Evolutionary conservation across 2,888 invertebrate species (phyloP), one percentile per base, ranked within the genome.

Genomic region (Oxystoma pomonae): DNA sequence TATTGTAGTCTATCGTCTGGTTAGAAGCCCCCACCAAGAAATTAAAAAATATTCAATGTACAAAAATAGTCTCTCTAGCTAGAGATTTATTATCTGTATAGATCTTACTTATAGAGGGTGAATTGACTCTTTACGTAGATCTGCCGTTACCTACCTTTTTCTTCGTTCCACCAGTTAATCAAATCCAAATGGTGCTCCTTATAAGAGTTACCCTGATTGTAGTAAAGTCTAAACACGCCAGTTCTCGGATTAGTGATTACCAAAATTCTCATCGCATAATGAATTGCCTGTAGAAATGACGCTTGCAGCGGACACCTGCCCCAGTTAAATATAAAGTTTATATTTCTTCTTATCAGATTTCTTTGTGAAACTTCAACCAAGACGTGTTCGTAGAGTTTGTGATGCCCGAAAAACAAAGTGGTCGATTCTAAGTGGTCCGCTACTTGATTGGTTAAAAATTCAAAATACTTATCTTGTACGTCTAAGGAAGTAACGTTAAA

Each of bases 101-200:
- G n/a, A n/a, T n/a, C n/a, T n/a, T n/a, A n/a, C n/a, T n/a, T n/a
- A n/a, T n/a, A n/a, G n/a, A n/a, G n/a, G n/a, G n/a, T n/a, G n/a
- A n/a, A n/a, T n/a, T n/a, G n/a, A n/a, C n/a, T n/a, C n/a, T n/a
- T n/a, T n/a, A n/a, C n/a, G n/a, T n/a, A n/a, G n/a, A n/a, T n/a
- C n/a, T n/a, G n/a, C n/a, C 3, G 35, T 35, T 12, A 35, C 12
- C 12, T 35, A 35, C 35, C 35, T 60, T 81, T 78, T 56, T 80
- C 81, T 55, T 81, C 84, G 2, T 87, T 84, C 86, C 90, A 90
- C 90, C 90, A 91, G 77, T 91, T 91, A 9, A 90, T 86, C 70
- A 90, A 77, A 1, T 83, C 79, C 52, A 91, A 77, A 69, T 84
- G 83, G 58, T 87, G 85, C 16, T 81, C 78, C 16, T 82, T 84